Evolutionary conservation across 2,888 invertebrate genomes (phyloP).

Genomic region (Proisotoma minuta): DNA sequence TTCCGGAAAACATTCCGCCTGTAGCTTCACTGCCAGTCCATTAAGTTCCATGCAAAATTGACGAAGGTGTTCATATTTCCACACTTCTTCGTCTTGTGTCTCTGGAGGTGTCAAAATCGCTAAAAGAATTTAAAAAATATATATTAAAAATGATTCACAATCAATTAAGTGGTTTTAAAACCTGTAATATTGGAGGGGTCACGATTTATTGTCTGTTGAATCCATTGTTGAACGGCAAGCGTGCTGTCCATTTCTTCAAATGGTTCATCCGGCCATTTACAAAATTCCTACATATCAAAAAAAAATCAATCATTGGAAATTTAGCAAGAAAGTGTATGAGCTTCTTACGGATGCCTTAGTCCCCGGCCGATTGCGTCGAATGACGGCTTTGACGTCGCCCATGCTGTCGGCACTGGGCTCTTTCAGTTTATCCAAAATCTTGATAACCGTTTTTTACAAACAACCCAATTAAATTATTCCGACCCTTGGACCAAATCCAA

Average conservation of each 20-base stretch:
- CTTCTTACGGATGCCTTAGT: slow-evolving; percentile 75
- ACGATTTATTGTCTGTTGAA: slow-evolving; percentile 91
- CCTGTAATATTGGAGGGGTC: slow-evolving; percentile 89
- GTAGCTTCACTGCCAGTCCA: slow-evolving; percentile 92
- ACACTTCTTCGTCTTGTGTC: slow-evolving; percentile 96
- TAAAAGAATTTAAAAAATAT: no score
- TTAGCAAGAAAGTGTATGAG: not conserved
- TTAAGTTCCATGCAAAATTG: slow-evolving; percentile 99
- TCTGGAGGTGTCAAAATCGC: slow-evolving; percentile 93
- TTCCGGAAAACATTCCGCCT: slow-evolving; percentile 93
- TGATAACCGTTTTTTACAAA: slow-evolving; percentile 8
- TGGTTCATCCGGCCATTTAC: slow-evolving; percentile 95
- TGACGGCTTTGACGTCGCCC: slow-evolving; percentile 76
- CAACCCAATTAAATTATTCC: slow-evolving; percentile 13
- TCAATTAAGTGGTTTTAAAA: no score
- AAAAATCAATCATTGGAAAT: not conserved
- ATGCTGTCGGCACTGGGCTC: slow-evolving; percentile 52
- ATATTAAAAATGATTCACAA: no score
- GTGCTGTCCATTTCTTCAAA: slow-evolving; percentile 99
- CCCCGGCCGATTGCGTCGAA: slow-evolving; percentile 84
- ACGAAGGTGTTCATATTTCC: slow-evolving; percentile 99
- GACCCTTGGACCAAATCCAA: not conserved
- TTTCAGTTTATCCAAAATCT: slow-evolving; percentile 27
- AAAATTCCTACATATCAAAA: slow-evolving; percentile 70
- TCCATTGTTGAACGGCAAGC: slow-evolving; percentile 95